Conservation (phyloP, 2,888 invertebrate genomes). For the Carabus problematicus region DNA sequence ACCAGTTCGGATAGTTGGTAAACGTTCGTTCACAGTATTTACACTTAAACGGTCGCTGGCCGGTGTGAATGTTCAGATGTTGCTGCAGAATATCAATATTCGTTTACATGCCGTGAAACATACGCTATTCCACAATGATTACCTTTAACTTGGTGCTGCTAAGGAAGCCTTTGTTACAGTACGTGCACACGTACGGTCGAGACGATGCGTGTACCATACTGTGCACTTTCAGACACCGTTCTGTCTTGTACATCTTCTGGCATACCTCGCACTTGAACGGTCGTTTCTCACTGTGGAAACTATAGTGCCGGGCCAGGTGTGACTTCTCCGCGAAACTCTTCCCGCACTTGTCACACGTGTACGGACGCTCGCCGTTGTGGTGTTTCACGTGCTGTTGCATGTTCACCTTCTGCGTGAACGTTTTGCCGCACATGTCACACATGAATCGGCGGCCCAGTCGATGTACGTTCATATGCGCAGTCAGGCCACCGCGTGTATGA, state of each 20-base stretch:
- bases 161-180: constrained; percentile 65
- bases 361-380: constrained; percentile 60
- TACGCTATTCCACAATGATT: no score
- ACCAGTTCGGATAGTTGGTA: constrained; percentile 65
- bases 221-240: constrained; percentile 65
- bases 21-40: constrained; percentile 65
- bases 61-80: constrained; percentile 67
- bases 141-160: constrained; percentile 66
- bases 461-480: constrained; percentile 60
- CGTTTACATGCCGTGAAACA: no score
- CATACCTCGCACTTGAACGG: constrained; percentile 61
- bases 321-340: constrained; percentile 61
- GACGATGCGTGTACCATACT: constrained; percentile 63
- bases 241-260: constrained; percentile 65
- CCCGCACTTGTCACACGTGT: constrained; percentile 62
- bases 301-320: constrained; percentile 58
- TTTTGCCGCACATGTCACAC: constrained; percentile 66
- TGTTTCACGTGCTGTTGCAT: constrained; percentile 61
- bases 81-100: constrained; percentile 61
- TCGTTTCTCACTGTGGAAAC: constrained; percentile 57
- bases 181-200: constrained; percentile 63
- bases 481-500: constrained; percentile 58
- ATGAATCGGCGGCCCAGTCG: constrained; percentile 57
- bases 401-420: constrained; percentile 64
- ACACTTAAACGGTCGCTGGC: constrained; percentile 64